phyloP scores from a whole-genome alignment of 2,797 vertebrate species.

The Galaxias olidus region DNA sequence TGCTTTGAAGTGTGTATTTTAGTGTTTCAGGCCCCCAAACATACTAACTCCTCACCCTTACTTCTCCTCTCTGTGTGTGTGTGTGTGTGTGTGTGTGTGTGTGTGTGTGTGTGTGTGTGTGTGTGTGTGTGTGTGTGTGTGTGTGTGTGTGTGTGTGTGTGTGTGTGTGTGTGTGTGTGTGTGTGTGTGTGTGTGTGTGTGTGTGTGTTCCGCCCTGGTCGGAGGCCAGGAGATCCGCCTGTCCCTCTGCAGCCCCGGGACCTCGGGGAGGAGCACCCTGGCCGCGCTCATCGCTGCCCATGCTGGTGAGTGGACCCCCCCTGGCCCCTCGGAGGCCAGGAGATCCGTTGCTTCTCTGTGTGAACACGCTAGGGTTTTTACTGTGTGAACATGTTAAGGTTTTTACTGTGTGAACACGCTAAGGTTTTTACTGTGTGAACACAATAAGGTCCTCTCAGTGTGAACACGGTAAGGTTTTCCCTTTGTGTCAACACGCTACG shows the following conservation, averaged over 20 bases:
- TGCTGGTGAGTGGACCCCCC: conserved; percentile 82
- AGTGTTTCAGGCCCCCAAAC: too few relatives aligned
- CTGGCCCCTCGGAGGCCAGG: too few relatives aligned
- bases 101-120: neutral
- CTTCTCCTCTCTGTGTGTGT: neutral
- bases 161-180: conserved; percentile 18
- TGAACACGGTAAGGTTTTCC: too few relatives aligned
- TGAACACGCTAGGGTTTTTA: too few relatives aligned
- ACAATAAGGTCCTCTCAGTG: too few relatives aligned
- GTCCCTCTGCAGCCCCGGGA: conserved; percentile 91
- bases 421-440: too few relatives aligned
- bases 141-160: neutral
- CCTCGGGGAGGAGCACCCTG: conserved; percentile 91
- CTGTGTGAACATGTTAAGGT: too few relatives aligned
- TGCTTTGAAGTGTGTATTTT: too few relatives aligned
- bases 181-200: neutral
- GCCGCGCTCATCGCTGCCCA: conserved; percentile 94
- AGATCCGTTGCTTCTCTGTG: too few relatives aligned
- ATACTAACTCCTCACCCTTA: too few relatives aligned
- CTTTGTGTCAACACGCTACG: too few relatives aligned
- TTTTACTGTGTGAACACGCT: too few relatives aligned
- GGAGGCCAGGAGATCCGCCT: conserved; percentile 84
- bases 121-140: neutral
- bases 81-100: neutral
- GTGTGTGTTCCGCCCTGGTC: conserved; percentile 64